Conservation (phyloP, 2,113 vertebrate genomes). For the Oriolus oriolus region DNA sequence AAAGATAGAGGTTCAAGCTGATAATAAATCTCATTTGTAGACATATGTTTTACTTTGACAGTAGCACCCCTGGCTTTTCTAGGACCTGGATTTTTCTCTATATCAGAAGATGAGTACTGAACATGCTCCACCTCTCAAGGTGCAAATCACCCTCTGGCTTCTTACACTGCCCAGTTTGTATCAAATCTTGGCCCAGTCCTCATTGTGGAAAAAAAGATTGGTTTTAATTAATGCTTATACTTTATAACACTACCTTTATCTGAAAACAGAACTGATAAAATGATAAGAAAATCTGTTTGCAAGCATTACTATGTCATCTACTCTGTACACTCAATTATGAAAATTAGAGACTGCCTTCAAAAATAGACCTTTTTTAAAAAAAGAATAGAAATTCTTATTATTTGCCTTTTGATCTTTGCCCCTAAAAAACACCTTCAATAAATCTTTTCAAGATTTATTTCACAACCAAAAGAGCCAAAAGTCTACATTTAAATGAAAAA, state of each 20-base stretch:
- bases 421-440: background rate
- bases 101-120: background rate
- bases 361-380: rapidly evolving
- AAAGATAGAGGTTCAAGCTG: background rate
- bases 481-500: background rate
- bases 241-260: background rate
- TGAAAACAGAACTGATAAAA: background rate
- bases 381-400: background rate
- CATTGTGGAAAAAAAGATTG: rapidly evolving
- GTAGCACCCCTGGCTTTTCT: background rate
- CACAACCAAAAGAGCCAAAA: background rate
- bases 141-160: background rate
- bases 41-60: background rate
- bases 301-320: background rate
- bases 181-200: background rate
- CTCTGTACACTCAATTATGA: background rate
- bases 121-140: background rate
- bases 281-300: background rate
- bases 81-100: background rate
- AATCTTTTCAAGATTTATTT: background rate
- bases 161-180: background rate
- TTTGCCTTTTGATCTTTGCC: background rate
- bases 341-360: background rate
- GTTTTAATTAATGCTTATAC: background rate
- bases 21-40: background rate